Base-by-base conservation (phyloP, 2,888 invertebrate genomes). In the Nipponacmea schrenckii region DNA sequence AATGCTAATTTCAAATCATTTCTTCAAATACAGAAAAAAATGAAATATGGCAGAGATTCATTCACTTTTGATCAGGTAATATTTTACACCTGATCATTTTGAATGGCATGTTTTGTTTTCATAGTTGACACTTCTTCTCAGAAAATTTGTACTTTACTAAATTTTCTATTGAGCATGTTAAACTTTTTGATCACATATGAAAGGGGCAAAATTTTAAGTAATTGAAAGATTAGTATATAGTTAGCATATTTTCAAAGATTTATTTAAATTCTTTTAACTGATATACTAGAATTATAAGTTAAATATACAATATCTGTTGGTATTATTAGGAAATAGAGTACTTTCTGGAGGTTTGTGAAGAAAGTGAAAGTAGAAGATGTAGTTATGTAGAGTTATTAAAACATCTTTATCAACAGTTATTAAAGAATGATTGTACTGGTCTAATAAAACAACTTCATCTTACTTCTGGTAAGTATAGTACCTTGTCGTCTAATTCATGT, bases 291-390 rank as follows among this genome's bases (percentile, higher is more conserved):
- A n/a, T n/a, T n/a, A n/a, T n/a, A n/a, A n/a, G n/a, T n/a, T n/a
- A n/a, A n/a, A n/a, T n/a, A n/a, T n/a, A n/a, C n/a, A n/a, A n/a
- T n/a, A n/a, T n/a, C n/a, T 31, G 7, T 31, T 31, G 2, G 31
- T 39, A 39, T 5, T 39, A 39, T 39, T 7, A 84, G 84, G 83
- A 84, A 71, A 72, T 84, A 20, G 74, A 79, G 10, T 81, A 81
- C 71, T 84, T 84, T 48, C 74, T 84, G 70, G 71, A 27, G 20
- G 73, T 72, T 7, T 70, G 73, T 44, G 70, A 71, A 27, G 56
- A 72, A n/a, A 71, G 72, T 39, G 24, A 50, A 20, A 65, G 76
- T 15, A 67, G 64, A 20, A 63, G 70, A 62, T 76, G 74, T 17
- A 75, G 75, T 62, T 71, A 80, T 48, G 64, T 79, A 56, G 80